A percentile compares a stretch with the other conserved stretches of the same genome.
Conservation (phyloP, 2,113 vertebrate species). For the Callionymus lyra region DNA sequence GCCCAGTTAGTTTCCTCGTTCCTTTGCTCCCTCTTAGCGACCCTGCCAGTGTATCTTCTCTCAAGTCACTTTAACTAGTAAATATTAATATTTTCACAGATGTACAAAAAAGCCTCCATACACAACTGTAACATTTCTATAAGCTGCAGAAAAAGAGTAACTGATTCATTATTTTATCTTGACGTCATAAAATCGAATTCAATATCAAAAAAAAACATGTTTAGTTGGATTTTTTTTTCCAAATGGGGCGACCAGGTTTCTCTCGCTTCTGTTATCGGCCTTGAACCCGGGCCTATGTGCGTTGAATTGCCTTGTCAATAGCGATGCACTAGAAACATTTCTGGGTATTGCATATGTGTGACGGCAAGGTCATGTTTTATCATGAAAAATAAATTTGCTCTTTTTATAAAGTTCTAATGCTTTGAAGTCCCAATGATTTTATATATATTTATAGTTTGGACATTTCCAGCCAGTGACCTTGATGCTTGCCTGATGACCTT, state of each 20-base stretch:
- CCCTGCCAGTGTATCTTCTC: slow-evolving; percentile 26
- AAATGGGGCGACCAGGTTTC: no score
- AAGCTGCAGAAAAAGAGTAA: no score
- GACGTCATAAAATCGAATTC: no score
- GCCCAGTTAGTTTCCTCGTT: slow-evolving; percentile 45
- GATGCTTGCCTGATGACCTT: slow-evolving; percentile 17
- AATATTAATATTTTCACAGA: slow-evolving; percentile 2
- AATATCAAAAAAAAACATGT: no score
- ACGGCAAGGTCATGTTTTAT: slow-evolving; percentile 28
- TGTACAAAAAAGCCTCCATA: slow-evolving; percentile 4
- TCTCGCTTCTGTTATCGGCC: no score
- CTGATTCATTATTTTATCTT: no score
- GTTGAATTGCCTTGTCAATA: slow-evolving; percentile 37
- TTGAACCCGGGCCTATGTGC: slow-evolving; percentile 3
- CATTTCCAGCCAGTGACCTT: slow-evolving; percentile 21
- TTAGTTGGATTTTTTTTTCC: no score
- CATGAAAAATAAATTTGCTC: neutral
- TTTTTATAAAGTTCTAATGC: slow-evolving; percentile 8
- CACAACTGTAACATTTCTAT: neutral
- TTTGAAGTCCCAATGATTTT: slow-evolving; percentile 28
- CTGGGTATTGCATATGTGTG: slow-evolving; percentile 28
- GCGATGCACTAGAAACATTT: slow-evolving; percentile 15
- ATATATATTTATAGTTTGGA: slow-evolving; percentile 7
- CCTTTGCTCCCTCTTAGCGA: slow-evolving; percentile 33
- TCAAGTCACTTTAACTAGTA: slow-evolving; percentile 13